Base-by-base conservation (phyloP, 2,888 invertebrate genomes). In the Latrodectus elegans region DNA sequence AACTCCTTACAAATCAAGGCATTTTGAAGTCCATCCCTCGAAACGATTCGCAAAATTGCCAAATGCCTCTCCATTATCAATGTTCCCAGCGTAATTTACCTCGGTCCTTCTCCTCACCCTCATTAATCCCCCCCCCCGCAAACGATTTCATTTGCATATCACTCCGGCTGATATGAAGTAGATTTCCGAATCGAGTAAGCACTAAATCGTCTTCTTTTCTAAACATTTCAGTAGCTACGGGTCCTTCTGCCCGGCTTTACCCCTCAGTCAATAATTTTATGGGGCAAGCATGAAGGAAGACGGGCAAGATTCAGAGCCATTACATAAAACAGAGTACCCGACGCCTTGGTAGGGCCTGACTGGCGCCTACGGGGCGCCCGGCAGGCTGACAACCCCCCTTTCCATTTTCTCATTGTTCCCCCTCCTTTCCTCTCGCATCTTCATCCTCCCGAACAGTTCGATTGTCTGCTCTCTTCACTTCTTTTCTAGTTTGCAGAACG, bases 241-340 rank as follows among this genome's bases (percentile, higher is more conserved):
- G 12, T n/a, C 11, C 49, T 26, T n/a, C 73, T 73, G 55, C 65
- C 78, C 78, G 68, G 79, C 64, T 52, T 79, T 79, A 68, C 74
- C 65, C 70, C 55, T 51, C 51, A 81, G 72, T 87, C 86, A 87
- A 87, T 87, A 87, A 87, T 87, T 87, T 87, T 87, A 87, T 87
- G 67, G 65, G 26, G 67, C 26, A 26, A 55, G 22, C 11, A 55
- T 55, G 52, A 55, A 26, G 22, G 12, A 22, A 12, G 53, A 49
- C 53, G 65, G 52, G 38, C 67, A 60, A 73, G n/a, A 49, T 53
- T 70, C n/a, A 52, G 52, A 68, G 76, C 64, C 85, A 86, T 86
- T 86, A 86, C 85, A 78, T 78, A 84, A 78, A 84, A 78, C 84
- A 77, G 84, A 80, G 85, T 68, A 52, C 73, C 74, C 70, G 70